phyloP scores from a whole-genome alignment of 2,113 vertebrate species.

The Gallinago jamesoni region DNA sequence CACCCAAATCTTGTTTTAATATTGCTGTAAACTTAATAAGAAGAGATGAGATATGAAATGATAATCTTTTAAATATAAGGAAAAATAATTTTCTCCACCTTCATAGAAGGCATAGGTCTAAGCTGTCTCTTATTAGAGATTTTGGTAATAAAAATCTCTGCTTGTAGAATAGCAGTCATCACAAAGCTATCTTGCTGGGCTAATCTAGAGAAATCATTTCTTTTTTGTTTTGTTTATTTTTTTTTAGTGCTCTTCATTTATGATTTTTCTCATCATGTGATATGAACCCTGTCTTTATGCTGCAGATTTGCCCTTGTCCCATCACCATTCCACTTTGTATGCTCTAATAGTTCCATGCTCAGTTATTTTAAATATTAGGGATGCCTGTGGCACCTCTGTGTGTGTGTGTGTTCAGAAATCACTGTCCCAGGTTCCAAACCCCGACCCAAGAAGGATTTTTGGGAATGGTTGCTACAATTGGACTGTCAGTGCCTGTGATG shows the following conservation, averaged over 20 bases:
- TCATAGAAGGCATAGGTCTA: conserved; percentile 49
- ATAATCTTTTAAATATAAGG: conserved; percentile 68
- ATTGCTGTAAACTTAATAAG: conserved; percentile 73
- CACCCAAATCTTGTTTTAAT: conserved; percentile 74
- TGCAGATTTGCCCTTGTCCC: background rate
- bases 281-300: background rate
- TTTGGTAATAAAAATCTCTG: conserved; percentile 61
- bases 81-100: conserved; percentile 67
- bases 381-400: background rate
- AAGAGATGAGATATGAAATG: conserved; percentile 59
- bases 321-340: background rate
- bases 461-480: background rate
- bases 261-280: conserved; percentile 55
- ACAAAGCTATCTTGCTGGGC: conserved; percentile 60
- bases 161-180: conserved; percentile 38
- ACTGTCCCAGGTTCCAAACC: background rate
- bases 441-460: background rate
- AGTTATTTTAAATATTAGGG: background rate
- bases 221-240: conserved; percentile 33
- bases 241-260: conserved; percentile 47
- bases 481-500: background rate
- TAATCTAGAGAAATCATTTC: conserved; percentile 55
- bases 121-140: conserved; percentile 66
- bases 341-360: background rate
- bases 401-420: background rate